Base-by-base conservation (phyloP, 2,888 invertebrate genomes). In the Tachystola acroxantha region DNA sequence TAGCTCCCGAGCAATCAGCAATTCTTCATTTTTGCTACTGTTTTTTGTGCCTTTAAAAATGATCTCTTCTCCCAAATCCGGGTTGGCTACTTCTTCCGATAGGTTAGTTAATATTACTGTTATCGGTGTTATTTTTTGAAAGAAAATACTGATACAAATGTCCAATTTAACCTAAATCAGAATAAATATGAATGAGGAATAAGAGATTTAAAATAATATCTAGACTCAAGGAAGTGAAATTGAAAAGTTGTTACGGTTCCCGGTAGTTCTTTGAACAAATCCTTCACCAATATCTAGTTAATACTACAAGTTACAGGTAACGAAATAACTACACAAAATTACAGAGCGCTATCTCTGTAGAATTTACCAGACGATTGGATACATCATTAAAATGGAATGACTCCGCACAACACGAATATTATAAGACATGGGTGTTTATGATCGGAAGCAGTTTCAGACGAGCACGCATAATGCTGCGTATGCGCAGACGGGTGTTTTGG, bases 21-120 rank as follows among this genome's bases (percentile, higher is more conserved):
- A 84, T 85, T 79, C 72, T 73, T 82, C 76, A 82, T 82, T 77
- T 82, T 85, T 65, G 85, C 85, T 73, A 85, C 79, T 68, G 74
- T 63, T 81, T 81, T 77, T 75, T 70, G 50, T 50, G 40, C 43
- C 48, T 53, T 57, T 53, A 76, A 78, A 80, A 81, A 74, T 46
- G 49, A 50, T 49, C 46, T 52, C 53, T 45, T 47, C 58, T 59
- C 56, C 55, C 43, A 42, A 50, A 55, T 34, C 40, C 40, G 43
- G 39, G 42, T 50, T 52, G 37, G 55, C 58, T 62, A 63, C 65
- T 67, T 53, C 59, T 64, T 60, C 56, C 57, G 57, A 59, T 57
- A 53, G 55, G 54, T 49, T 37, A 42, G 20, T 20, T 20, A n/a
- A n/a, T n/a, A n/a, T n/a, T n/a, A n/a, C n/a, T n/a, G n/a, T n/a